phyloP scores from a whole-genome alignment of 2,797 vertebrate genomes.

The Tinamus major region DNA sequence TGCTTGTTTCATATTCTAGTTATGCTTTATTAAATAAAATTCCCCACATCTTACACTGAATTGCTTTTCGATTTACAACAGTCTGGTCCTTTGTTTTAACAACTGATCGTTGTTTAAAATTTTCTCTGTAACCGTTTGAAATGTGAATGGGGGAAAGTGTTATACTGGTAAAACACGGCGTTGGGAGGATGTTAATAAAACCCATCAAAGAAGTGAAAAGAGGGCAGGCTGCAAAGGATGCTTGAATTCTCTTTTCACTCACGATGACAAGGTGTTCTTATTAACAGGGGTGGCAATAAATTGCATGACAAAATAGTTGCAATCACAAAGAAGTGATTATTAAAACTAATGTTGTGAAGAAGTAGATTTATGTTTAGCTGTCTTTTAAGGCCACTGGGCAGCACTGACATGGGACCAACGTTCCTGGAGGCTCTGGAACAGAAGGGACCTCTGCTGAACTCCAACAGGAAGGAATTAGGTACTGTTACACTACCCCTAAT shows the following conservation, averaged over 20 bases:
- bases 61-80: not conserved
- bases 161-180: fast-evolving
- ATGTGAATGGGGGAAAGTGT: not conserved
- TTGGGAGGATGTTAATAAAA: fast-evolving
- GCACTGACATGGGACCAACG: not conserved
- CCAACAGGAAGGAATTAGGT: not conserved
- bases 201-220: not conserved
- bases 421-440: not conserved
- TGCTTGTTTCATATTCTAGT: slow-evolving; percentile 35
- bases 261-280: not conserved
- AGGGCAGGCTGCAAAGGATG: fast-evolving
- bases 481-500: not conserved
- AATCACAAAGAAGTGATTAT: not conserved
- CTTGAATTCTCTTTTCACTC: not conserved
- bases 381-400: not conserved
- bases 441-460: not conserved
- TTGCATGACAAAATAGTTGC: not conserved
- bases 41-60: not conserved
- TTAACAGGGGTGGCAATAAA: not conserved
- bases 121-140: not conserved
- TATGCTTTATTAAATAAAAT: slow-evolving; percentile 57
- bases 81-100: not conserved
- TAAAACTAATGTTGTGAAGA: not conserved
- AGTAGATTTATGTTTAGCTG: not conserved
- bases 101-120: not conserved